A percentile compares a stretch with the other conserved stretches of the same genome.
Conservation (phyloP, 2,888 invertebrate genomes). For the Pinctada fucata region DNA sequence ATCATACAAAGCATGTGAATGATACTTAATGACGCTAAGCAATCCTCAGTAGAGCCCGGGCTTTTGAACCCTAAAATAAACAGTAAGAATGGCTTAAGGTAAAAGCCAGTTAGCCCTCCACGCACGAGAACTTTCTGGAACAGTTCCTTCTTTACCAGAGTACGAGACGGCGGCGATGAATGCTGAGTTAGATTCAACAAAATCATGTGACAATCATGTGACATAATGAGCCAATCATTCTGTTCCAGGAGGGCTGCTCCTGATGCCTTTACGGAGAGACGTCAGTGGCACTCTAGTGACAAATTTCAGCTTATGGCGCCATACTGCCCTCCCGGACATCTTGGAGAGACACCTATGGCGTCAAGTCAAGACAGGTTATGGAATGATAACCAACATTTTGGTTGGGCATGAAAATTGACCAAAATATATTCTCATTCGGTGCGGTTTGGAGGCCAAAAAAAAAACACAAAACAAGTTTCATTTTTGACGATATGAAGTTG, state of each 20-base stretch:
- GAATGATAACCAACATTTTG: no score
- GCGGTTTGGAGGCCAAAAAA: neutral
- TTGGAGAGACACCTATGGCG: slow-evolving; percentile 42
- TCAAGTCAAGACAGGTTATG: slow-evolving; percentile 5
- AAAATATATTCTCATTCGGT: no score
- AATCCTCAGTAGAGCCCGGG: neutral
- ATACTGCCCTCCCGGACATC: slow-evolving; percentile 42
- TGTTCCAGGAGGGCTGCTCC: slow-evolving; percentile 45
- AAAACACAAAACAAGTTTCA: neutral
- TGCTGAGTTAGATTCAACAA: neutral
- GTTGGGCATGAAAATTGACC: no score
- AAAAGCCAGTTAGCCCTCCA: slow-evolving; percentile 44
- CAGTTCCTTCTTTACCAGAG: slow-evolving; percentile 43
- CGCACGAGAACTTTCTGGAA: slow-evolving; percentile 50
- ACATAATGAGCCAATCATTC: slow-evolving; percentile 4
- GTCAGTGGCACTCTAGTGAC: slow-evolving; percentile 35
- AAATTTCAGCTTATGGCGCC: slow-evolving; percentile 25
- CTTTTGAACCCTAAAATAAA: slow-evolving; percentile 14
- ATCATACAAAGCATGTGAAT: no score
- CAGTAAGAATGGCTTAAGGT: neutral
- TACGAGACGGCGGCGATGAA: neutral
- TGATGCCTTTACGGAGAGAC: slow-evolving; percentile 44
- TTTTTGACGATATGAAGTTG: no score
- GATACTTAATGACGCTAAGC: no score
- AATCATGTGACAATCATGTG: slow-evolving; percentile 1